These are phyloP conservation scores for Mus pahari DNA, from an alignment of 2,113 vertebrate genomes.

Conservation along the genomic window DNA sequence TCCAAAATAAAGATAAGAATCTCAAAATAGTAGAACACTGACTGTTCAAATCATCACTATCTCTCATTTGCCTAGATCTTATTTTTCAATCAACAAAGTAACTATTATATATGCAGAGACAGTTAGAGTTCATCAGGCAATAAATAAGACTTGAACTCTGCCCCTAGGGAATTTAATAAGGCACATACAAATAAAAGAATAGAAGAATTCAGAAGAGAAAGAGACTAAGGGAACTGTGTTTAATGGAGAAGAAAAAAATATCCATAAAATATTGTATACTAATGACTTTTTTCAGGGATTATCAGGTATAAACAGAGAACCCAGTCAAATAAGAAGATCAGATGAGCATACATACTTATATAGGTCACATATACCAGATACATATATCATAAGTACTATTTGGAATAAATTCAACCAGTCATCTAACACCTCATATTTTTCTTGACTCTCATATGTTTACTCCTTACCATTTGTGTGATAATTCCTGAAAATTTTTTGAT, in stretches of 20 bases:
- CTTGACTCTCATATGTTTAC: background rate
- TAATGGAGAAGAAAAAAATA: background rate
- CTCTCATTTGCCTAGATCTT: slow-evolving; percentile 5
- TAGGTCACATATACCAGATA: background rate
- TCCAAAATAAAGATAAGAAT: slow-evolving; percentile 36
- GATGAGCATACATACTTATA: background rate
- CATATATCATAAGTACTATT: background rate
- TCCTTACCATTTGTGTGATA: background rate
- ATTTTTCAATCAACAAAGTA: slow-evolving; percentile 1
- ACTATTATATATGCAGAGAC: background rate
- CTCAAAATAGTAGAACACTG: slow-evolving; percentile 28
- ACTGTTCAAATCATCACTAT: background rate
- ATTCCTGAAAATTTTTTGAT: background rate
- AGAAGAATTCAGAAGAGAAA: slow-evolving; percentile 43
- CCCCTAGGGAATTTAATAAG: background rate
- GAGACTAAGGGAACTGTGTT: background rate
- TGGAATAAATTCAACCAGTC: background rate
- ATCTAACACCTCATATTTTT: background rate
- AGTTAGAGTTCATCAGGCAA: background rate
- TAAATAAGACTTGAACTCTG: background rate
- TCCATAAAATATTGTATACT: background rate
- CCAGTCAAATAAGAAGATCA: background rate
- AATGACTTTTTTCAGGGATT: background rate
- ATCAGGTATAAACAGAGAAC: background rate
- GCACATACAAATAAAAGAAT: background rate